phyloP scores from a whole-genome alignment of 2,888 invertebrate species.

The Microplitis manilae region DNA sequence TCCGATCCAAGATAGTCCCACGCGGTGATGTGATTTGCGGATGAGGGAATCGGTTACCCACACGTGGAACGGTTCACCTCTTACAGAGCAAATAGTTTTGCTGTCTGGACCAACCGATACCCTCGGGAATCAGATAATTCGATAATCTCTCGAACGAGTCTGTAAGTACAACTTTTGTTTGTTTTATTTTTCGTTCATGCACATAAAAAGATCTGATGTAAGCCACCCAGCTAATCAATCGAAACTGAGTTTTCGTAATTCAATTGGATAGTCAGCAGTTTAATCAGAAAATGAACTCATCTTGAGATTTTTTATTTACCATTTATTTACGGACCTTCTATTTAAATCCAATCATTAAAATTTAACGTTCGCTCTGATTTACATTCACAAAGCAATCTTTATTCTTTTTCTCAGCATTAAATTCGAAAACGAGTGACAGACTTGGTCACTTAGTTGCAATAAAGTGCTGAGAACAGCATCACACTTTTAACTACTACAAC shows the following conservation, averaged over 20 bases:
- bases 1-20: constrained; percentile 20
- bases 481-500: no score
- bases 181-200: neutral
- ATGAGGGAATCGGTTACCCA: constrained; percentile 37
- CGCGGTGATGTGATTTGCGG: constrained; percentile 34
- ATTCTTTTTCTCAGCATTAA: neutral
- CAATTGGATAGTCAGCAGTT: neutral
- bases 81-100: constrained; percentile 41
- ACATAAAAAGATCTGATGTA: neutral
- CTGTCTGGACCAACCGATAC: constrained; percentile 41
- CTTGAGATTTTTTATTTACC: neutral
- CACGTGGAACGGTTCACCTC: constrained; percentile 14
- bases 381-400: neutral
- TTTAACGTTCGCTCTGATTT: neutral
- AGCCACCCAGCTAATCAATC: neutral
- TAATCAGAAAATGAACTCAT: neutral
- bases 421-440: no score
- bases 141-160: constrained; percentile 44
- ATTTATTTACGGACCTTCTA: neutral
- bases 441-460: no score
- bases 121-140: constrained; percentile 39
- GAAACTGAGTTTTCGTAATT: neutral
- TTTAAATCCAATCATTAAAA: neutral
- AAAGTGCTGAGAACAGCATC: no score
- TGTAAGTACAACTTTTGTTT: constrained; percentile 12